Base-by-base conservation (phyloP, 2,888 invertebrate species). In the Hirtodrosophila histrioides region DNA sequence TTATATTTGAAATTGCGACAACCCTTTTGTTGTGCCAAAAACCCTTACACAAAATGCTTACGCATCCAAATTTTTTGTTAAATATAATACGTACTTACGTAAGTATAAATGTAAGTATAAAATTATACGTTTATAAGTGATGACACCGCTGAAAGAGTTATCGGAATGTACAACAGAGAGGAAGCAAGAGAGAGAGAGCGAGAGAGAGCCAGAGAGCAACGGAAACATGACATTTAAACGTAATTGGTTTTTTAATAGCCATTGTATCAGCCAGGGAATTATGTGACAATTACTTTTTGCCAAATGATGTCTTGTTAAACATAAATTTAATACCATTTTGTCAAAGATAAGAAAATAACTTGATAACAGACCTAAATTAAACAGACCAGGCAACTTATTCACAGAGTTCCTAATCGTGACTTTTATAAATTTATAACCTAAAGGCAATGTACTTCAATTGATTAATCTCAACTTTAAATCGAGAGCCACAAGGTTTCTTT, bases 211-310 rank as follows among this genome's bases (percentile, higher is more conserved):
- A 23, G 12, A 12, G 53, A 31, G 29, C 31, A 31, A 31, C 7
- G 17, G 45, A 23, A 69, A 85, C 87, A 82, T 56, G 83, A 27
- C 66, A 76, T 68, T 83, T 79, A 74, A 83, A 69, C 83, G 88
- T 83, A 83, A 83, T 87, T 87, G 86, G 76, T 58, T 82, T 87
- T 83, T 87, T 87, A 83, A 83, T 83, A 83, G 88, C 74, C 68
- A 87, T 82, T 74, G 61, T 87, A 87, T 83, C 83, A 83, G 74
- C 40, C 24, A 41, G 45, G 50, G 71, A 70, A 87, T 87, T 78
- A 87, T 87, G 87, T 75, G 83, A 64, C 84, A 70, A 87, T 73
- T 82, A 76, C 69, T 51, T 48, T 65, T 62, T 65, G 69, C 64
- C 75, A 62, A 69, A 58, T 77, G 66, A 86, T 83, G 72, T 75